Conservation (phyloP, 1,140 invertebrate genomes). For the Pseudomyrmex sp. region DNA sequence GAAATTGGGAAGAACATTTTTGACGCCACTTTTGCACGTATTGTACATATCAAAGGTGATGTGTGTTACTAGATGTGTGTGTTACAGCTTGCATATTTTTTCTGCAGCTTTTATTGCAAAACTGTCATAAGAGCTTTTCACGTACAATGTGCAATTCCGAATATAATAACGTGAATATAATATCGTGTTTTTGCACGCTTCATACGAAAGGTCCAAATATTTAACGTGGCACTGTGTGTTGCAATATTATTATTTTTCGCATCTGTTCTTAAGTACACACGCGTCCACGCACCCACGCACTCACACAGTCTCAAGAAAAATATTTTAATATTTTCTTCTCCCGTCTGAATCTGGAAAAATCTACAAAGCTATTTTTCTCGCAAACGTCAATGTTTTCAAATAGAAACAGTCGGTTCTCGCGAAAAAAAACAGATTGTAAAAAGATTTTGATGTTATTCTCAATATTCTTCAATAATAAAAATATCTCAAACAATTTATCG, state of each 20-base stretch:
- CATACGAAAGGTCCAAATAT: neutral
- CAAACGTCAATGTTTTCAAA: neutral
- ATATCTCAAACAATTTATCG: too few relatives aligned
- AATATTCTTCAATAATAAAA: too few relatives aligned
- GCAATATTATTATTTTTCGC: neutral
- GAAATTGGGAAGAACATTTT: too few relatives aligned
- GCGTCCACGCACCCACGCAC: neutral
- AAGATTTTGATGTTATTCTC: too few relatives aligned
- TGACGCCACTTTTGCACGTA: too few relatives aligned
- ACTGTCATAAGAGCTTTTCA: too few relatives aligned
- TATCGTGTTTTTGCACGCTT: neutral
- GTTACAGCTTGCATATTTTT: too few relatives aligned
- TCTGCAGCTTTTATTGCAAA: too few relatives aligned
- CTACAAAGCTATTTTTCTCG: neutral
- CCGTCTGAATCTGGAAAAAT: neutral
- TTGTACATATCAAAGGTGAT: too few relatives aligned
- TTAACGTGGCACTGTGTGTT: neutral
- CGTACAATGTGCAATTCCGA: too few relatives aligned
- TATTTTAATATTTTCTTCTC: slow-evolving; percentile 25
- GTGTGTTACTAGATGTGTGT: too few relatives aligned
- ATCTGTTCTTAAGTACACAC: slow-evolving; percentile 7
- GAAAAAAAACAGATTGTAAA: neutral
- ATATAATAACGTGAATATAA: too few relatives aligned
- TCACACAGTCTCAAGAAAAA: neutral
- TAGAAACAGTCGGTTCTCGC: neutral